Percentiles rank a stretch among this genome's conserved stretches.
phyloP scores from a whole-genome alignment of 2,113 vertebrate species.

The Toxotes jaculatrix region DNA sequence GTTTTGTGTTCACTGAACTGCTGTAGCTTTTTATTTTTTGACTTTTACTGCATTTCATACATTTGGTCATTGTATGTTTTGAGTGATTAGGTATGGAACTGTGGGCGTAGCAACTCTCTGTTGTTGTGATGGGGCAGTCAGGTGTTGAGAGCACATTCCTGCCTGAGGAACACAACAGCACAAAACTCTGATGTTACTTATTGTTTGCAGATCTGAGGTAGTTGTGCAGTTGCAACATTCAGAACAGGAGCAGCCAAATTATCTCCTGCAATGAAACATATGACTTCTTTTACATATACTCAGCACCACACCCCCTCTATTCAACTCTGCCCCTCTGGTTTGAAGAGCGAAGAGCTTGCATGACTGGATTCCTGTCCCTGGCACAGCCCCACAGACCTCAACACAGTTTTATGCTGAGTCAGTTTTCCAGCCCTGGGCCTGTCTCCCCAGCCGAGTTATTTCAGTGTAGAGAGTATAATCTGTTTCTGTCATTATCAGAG shows the following conservation, averaged over 20 bases:
- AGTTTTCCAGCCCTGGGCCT: slow-evolving; percentile 71
- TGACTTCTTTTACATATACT: background rate
- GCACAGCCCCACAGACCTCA: slow-evolving; percentile 73
- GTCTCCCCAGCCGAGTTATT: slow-evolving; percentile 68
- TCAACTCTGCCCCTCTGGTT: slow-evolving; percentile 35
- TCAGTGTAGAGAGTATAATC: slow-evolving; percentile 68
- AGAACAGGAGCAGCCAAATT: slow-evolving; percentile 8
- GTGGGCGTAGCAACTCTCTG: background rate
- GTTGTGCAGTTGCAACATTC: slow-evolving; percentile 17
- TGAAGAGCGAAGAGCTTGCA: slow-evolving; percentile 68
- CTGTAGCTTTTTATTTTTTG: background rate
- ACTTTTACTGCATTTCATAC: background rate
- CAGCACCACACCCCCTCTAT: slow-evolving; percentile 34
- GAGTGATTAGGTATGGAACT: background rate
- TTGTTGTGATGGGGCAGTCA: background rate
- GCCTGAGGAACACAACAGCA: background rate
- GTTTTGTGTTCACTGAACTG: background rate
- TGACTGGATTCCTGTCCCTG: slow-evolving; percentile 75
- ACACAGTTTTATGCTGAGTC: slow-evolving; percentile 77
- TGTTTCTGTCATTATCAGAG: slow-evolving; percentile 67
- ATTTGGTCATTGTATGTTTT: background rate
- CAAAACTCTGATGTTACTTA: too few relatives aligned
- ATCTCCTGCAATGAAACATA: slow-evolving; percentile 6
- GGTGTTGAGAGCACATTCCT: background rate
- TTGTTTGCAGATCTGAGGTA: background rate